phyloP scores from a whole-genome alignment of 2,888 invertebrate genomes.

The Mantis religiosa region DNA sequence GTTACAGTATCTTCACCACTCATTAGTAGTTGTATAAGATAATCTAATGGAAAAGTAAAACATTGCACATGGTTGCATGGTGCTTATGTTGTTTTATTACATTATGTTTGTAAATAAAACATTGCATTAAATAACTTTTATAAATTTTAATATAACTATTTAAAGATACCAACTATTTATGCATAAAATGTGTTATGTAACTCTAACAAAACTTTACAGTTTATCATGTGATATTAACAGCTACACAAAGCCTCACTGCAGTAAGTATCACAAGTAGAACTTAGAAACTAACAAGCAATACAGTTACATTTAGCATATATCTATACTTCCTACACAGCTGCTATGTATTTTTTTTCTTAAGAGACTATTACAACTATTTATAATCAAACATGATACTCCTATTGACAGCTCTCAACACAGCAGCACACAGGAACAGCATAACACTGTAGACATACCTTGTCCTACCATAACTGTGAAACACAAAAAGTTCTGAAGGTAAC shows the following conservation, averaged over 20 bases:
- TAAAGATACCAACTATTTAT: background rate
- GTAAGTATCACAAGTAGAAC: constrained; percentile 6
- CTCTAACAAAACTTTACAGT: background rate
- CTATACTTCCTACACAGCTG: background rate
- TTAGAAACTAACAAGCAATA: background rate
- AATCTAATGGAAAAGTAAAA: background rate
- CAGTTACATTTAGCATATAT: background rate
- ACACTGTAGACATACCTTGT: background rate
- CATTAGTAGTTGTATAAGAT: background rate
- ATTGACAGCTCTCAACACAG: background rate
- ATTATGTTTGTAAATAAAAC: background rate
- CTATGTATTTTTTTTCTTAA: background rate
- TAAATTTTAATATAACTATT: background rate
- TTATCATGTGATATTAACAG: background rate
- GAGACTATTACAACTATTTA: background rate
- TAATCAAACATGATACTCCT: background rate
- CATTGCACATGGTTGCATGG: background rate
- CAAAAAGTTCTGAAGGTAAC: background rate
- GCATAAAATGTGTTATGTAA: constrained; percentile 5
- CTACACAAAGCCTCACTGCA: background rate
- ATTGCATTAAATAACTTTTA: background rate
- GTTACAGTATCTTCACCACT: background rate
- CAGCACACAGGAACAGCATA: background rate
- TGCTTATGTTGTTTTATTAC: background rate
- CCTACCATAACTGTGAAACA: background rate